Evolutionary conservation across 2,888 invertebrate genomes (phyloP).

Genomic region (Trichacis sp.): DNA sequence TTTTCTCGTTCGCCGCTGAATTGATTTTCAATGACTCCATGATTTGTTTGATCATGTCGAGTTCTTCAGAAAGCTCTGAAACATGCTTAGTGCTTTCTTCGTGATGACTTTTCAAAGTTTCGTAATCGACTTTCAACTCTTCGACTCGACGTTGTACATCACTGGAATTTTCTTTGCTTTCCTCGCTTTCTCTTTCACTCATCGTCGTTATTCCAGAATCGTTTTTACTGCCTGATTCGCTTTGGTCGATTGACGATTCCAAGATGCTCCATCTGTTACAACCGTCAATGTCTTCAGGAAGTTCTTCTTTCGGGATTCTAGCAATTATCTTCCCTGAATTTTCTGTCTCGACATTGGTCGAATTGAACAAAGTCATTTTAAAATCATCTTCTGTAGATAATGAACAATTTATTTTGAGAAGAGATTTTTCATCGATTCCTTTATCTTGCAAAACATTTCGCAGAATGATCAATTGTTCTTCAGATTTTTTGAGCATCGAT

Average conservation of each 20-base stretch:
- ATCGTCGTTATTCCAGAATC: constrained; percentile 57
- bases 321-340: constrained; percentile 13
- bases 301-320: constrained; percentile 14
- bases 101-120: constrained; percentile 42
- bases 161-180: constrained; percentile 42
- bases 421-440: constrained; percentile 6
- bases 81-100: constrained; percentile 38
- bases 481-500: neutral
- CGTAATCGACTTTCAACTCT: constrained; percentile 49
- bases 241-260: constrained; percentile 28
- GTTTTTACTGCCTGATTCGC: constrained; percentile 45
- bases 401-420: no score
- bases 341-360: constrained; percentile 9
- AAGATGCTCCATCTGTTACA: constrained; percentile 16
- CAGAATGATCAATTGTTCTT: constrained; percentile 10
- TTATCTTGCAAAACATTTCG: constrained; percentile 16
- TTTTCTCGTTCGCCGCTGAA: constrained; percentile 38
- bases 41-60: constrained; percentile 45
- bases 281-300: constrained; percentile 13
- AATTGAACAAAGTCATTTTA: constrained; percentile 19
- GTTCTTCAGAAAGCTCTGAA: constrained; percentile 46
- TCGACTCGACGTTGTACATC: constrained; percentile 39
- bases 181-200: constrained; percentile 31
- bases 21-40: constrained; percentile 45
- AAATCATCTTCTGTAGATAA: neutral